Percentiles rank a stretch among this genome's conserved stretches.
Evolutionary conservation across 2,888 invertebrate genomes (phyloP).

Genomic region (Spilarctia lutea): DNA sequence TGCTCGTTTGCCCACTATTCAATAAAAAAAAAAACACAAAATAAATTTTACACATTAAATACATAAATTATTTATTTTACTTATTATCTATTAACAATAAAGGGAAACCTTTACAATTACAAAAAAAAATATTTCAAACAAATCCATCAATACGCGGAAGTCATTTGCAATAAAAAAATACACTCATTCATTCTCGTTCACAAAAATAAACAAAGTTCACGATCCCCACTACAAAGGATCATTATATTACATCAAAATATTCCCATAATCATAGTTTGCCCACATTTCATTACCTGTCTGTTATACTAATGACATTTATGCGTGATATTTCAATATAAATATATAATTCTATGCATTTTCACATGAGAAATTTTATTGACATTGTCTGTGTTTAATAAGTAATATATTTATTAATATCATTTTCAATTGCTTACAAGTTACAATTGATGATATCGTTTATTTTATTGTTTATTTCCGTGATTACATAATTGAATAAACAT

Average conservation of each 20-base stretch:
- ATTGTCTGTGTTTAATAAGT: conserved; percentile 11
- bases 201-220: conserved; percentile 11
- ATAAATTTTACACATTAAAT: too few species aligned
- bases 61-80: too few species aligned
- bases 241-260: conserved; percentile 52
- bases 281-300: conserved; percentile 40
- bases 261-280: conserved; percentile 56
- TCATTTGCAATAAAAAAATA: neutral
- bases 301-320: conserved; percentile 58
- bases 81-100: too few species aligned
- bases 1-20: too few species aligned
- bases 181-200: neutral
- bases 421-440: neutral
- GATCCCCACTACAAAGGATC: conserved; percentile 32
- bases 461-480: neutral
- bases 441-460: neutral
- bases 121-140: neutral
- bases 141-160: neutral
- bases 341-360: conserved; percentile 32
- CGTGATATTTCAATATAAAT: conserved; percentile 58
- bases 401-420: conserved; percentile 4
- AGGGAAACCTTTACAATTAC: too few species aligned
- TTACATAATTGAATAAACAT: neutral
- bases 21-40: too few species aligned
- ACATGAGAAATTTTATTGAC: conserved; percentile 41